Evolutionary conservation across 2,113 vertebrate species (phyloP), one percentile per base, ranked within the genome.

Genomic region (Rhabdomys dilectus): DNA sequence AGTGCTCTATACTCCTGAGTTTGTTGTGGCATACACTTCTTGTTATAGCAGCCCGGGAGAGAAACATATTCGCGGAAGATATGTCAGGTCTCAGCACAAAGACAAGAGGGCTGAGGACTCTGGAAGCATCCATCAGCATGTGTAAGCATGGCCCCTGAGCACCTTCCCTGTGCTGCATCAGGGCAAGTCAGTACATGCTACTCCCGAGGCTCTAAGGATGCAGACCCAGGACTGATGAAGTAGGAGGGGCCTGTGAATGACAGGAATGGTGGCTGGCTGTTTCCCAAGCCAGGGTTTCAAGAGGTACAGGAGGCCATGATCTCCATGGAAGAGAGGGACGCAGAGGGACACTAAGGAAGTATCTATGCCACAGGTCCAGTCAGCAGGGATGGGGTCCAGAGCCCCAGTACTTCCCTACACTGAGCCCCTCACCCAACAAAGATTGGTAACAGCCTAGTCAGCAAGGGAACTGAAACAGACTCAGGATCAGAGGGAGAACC

Each of bases 111-210:
- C n/a, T 34, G 31, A 82, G 72, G 15, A 15, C 12, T 7, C 58
- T 3, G 24, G 3, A 5, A 11, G n/a, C 12, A 24, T 36, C 75
- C 70, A 77, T 88, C 42, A 93, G 34, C 53, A 53, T 48, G 29
- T 75, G 1, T 76, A 64, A n/a, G 34, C 13, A 58, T 39, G 42
- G 31, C 53, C 36, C 86, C 53, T 5, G 26, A 78, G 17, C 48
- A 72, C 17, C 31, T 60, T 91, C 48, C 82, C 22, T 1, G 2
- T 7, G 39, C 29, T 15, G 0, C 0, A 21, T 36, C 1, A 36
- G 51, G 26, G 39, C 39, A 0, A 3, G 3, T 3, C 11, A 48
- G 68, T 56, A 22, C 15, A 76, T 1, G 0, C 34, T n/a, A 13
- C 22, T 86, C 70, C n/a, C 45, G 73, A 91, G 42, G 53, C 70